A percentile compares a stretch with the other conserved stretches of the same genome.
phyloP scores from a whole-genome alignment of 2,113 vertebrate genomes.

The Sinocyclocheilus rhinocerous region DNA sequence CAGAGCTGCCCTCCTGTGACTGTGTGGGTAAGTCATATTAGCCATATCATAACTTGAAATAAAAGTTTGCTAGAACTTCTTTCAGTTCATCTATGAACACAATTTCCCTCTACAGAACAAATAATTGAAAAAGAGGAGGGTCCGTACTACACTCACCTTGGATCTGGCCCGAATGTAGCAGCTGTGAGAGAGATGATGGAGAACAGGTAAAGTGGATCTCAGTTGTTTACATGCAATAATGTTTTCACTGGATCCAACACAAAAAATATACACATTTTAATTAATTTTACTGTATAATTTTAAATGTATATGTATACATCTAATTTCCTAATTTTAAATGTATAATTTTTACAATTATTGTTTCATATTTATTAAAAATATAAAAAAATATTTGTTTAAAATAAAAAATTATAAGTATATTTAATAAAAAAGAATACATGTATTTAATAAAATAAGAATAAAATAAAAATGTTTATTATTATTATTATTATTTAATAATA shows the following conservation, averaged over 20 bases:
- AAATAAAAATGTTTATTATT: too few species aligned
- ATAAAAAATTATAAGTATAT: too few species aligned
- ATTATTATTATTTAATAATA: too few species aligned
- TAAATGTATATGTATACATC: neutral
- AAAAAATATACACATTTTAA: neutral
- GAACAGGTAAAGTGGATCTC: conserved; percentile 80
- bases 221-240: neutral
- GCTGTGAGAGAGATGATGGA: conserved; percentile 95
- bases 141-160: conserved; percentile 94
- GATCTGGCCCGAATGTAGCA: conserved; percentile 89
- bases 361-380: neutral
- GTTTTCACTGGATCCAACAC: neutral
- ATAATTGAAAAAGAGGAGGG: conserved; percentile 94
- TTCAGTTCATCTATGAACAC: conserved; percentile 22
- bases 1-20: conserved; percentile 84
- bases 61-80: neutral
- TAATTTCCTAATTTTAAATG: neutral
- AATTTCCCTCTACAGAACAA: conserved; percentile 79
- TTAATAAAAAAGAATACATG: too few species aligned
- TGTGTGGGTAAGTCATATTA: conserved; percentile 86
- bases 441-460: too few species aligned
- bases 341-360: neutral
- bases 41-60: neutral
- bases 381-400: neutral
- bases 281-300: neutral